Percentiles rank a stretch among this genome's conserved stretches.
Evolutionary conservation across 1,140 invertebrate species (phyloP).

Genomic region (Carposina sasakii): DNA sequence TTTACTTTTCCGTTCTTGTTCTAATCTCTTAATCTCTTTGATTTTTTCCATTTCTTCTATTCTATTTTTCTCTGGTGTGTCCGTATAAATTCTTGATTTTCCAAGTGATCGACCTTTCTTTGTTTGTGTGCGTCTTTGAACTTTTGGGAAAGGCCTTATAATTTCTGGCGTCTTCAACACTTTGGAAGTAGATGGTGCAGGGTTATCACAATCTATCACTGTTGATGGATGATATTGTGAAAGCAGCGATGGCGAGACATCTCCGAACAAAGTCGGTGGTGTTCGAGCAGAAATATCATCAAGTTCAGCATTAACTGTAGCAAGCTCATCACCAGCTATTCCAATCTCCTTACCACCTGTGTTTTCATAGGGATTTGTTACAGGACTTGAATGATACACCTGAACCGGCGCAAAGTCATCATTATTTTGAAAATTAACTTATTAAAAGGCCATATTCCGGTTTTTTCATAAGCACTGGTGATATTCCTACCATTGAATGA

Average conservation of each 20-base stretch:
- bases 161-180: not conserved
- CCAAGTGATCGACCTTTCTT: slow-evolving; percentile 11
- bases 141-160: slow-evolving; percentile 11
- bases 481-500: slow-evolving; percentile 36
- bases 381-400: not conserved
- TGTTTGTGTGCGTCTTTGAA: slow-evolving; percentile 1
- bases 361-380: not conserved
- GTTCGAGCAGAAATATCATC: not conserved
- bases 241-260: not conserved
- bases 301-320: not conserved
- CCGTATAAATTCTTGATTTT: slow-evolving; percentile 13
- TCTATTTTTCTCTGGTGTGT: slow-evolving; percentile 26
- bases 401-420: slow-evolving; percentile 32
- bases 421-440: slow-evolving; percentile 30
- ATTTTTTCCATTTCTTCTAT: slow-evolving; percentile 24
- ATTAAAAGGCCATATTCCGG: slow-evolving; percentile 42
- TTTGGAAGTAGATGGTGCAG: not conserved
- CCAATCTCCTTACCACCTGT: not conserved
- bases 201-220: too few relatives aligned
- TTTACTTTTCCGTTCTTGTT: slow-evolving; percentile 24
- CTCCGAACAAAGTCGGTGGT: not conserved
- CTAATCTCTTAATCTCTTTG: slow-evolving; percentile 24
- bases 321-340: not conserved
- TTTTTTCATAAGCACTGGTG: slow-evolving; percentile 30
- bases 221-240: too few relatives aligned